Evolutionary conservation across 2,888 invertebrate species (phyloP).

Genomic region (Drepanosiphum platanoidis): DNA sequence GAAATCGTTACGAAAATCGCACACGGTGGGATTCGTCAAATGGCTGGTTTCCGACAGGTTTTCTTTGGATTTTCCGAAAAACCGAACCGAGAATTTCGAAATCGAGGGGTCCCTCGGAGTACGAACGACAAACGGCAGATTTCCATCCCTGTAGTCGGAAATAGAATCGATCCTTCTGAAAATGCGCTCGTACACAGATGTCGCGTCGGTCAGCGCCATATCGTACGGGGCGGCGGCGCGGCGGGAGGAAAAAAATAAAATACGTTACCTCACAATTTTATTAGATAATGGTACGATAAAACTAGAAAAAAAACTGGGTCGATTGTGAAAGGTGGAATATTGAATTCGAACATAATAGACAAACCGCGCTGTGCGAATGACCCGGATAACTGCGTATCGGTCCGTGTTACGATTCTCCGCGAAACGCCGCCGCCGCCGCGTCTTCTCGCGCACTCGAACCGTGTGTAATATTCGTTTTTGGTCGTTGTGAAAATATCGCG

Average conservation of each 20-base stretch:
- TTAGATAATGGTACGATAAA: constrained; percentile 31
- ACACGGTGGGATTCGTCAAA: no score
- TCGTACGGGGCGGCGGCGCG: neutral
- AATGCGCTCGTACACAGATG: neutral
- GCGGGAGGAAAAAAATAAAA: neutral
- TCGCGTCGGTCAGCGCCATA: neutral
- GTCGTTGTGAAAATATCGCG: neutral
- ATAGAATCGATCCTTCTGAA: no score
- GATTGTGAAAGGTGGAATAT: constrained; percentile 59
- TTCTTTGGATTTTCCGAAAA: no score
- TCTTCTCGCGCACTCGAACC: neutral
- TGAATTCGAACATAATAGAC: constrained; percentile 37
- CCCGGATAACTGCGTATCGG: constrained; percentile 40
- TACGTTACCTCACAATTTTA: neutral
- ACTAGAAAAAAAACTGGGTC: constrained; percentile 43
- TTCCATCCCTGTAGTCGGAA: no score
- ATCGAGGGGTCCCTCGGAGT: no score
- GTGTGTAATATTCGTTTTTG: neutral
- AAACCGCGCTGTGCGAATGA: constrained; percentile 49
- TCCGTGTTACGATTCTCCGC: constrained; percentile 11
- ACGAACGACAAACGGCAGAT: no score
- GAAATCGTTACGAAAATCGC: no score
- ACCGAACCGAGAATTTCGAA: no score
- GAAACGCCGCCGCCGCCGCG: neutral
- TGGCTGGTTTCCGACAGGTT: no score